phyloP scores from a whole-genome alignment of 2,797 vertebrate species.

The Thaleichthys pacificus region DNA sequence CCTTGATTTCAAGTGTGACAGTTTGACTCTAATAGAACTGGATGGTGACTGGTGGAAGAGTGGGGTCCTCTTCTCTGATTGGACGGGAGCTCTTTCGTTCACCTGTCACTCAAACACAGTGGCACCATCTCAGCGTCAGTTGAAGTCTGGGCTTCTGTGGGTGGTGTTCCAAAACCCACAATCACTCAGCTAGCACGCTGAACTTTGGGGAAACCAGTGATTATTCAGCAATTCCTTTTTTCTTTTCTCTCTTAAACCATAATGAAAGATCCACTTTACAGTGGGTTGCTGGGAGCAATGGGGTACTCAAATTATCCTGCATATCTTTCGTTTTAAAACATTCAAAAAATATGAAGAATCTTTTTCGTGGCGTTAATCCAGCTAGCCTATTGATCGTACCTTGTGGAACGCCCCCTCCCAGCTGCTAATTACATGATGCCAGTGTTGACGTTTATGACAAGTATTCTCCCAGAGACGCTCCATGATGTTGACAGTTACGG shows the following conservation, averaged over 20 bases:
- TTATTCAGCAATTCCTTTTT: background rate
- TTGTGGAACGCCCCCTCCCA: constrained; percentile 27
- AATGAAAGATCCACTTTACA: background rate
- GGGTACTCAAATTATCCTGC: background rate
- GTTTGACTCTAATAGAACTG: constrained; percentile 51
- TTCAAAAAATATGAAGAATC: background rate
- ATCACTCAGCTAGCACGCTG: background rate
- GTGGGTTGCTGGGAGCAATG: background rate
- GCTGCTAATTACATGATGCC: constrained; percentile 42
- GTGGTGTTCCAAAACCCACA: background rate
- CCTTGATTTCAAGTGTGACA: constrained; percentile 37
- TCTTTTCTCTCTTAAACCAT: background rate
- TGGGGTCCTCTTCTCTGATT: constrained; percentile 22
- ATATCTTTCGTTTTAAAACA: background rate
- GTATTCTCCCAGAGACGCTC: constrained; percentile 44
- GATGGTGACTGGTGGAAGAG: constrained; percentile 38
- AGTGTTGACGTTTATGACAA: constrained; percentile 61
- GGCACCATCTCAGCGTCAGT: constrained; percentile 59
- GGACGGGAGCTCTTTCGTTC: constrained; percentile 4
- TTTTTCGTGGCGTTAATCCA: background rate
- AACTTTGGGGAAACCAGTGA: background rate
- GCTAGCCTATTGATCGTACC: background rate
- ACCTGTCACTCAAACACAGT: constrained; percentile 61
- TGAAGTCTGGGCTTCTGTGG: constrained; percentile 21
- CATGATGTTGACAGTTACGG: constrained; percentile 5